Evolutionary conservation across 2,797 vertebrate species (phyloP).

Genomic region (Sphaeramia orbicularis): DNA sequence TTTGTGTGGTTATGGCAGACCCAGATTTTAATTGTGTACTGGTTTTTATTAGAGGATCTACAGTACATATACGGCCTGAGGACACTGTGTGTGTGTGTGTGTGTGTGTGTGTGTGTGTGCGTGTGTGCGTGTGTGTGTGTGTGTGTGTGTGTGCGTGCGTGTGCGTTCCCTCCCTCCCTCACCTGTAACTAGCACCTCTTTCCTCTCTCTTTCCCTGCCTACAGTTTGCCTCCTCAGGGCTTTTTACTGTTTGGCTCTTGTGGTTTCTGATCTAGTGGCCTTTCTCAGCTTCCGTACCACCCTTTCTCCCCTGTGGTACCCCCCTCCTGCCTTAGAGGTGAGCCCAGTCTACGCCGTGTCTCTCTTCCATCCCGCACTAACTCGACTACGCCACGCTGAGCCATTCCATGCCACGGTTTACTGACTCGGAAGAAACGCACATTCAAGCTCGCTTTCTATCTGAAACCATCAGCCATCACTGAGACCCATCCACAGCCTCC

Average conservation of each 20-base stretch:
- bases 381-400: constrained; percentile 45
- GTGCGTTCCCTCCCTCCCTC: constrained; percentile 80
- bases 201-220: constrained; percentile 80
- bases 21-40: too few relatives aligned
- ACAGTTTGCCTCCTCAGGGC: constrained; percentile 91
- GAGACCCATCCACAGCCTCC: too few relatives aligned
- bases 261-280: constrained; percentile 99
- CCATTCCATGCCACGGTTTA: constrained; percentile 68
- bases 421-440: constrained; percentile 38
- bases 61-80: too few relatives aligned
- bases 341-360: constrained; percentile 80
- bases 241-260: constrained; percentile 99
- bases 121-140: too few relatives aligned
- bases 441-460: constrained; percentile 29
- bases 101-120: too few relatives aligned
- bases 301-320: constrained; percentile 92
- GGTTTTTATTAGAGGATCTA: too few relatives aligned
- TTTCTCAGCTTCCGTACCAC: constrained; percentile 98
- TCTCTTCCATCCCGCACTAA: constrained; percentile 42
- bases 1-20: too few relatives aligned
- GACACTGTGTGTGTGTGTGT: too few relatives aligned
- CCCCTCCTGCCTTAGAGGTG: constrained; percentile 98
- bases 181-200: constrained; percentile 82
- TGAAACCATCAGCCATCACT: constrained; percentile 41
- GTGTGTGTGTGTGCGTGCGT: constrained; percentile 61